A percentile compares a stretch with the other conserved stretches of the same genome.
phyloP scores from a whole-genome alignment of 2,888 invertebrate genomes.

The Apamea monoglypha region DNA sequence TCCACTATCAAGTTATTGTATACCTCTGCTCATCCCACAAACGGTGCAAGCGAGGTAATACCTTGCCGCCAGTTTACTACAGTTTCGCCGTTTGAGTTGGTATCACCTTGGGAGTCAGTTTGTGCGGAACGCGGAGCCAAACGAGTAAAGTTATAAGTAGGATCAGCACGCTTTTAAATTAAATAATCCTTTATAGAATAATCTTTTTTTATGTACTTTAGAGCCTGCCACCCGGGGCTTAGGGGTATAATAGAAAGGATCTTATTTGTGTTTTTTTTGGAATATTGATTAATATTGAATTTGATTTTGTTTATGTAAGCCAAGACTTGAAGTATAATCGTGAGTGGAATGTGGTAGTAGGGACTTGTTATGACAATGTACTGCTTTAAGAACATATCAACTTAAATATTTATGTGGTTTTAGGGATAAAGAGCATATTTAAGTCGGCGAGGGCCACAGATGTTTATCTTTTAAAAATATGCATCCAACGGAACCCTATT shows the following conservation, averaged over 20 bases:
- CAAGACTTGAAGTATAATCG: background rate
- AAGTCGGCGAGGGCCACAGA: background rate
- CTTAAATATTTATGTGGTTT: background rate
- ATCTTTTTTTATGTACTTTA: constrained; percentile 59
- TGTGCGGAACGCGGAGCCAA: constrained; percentile 61
- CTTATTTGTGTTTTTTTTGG: constrained; percentile 44
- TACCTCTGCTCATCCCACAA: constrained; percentile 33
- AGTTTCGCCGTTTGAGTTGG: constrained; percentile 56
- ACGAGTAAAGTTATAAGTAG: constrained; percentile 72
- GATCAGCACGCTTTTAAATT: constrained; percentile 65
- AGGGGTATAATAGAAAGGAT: constrained; percentile 28
- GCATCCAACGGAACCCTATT: background rate
- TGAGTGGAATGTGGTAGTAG: background rate
- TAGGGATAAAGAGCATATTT: background rate
- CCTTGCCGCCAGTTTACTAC: constrained; percentile 44
- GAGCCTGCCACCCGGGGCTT: constrained; percentile 28
- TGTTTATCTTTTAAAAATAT: background rate
- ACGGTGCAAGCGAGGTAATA: constrained; percentile 45
- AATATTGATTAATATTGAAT: constrained; percentile 51
- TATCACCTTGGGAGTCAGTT: constrained; percentile 67
- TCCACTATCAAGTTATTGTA: background rate
- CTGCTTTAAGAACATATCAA: background rate
- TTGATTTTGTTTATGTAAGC: constrained; percentile 32
- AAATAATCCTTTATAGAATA: constrained; percentile 64
- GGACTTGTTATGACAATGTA: background rate